Conservation (phyloP, 2,888 invertebrate species). For the Lasioglossum villosulum region DNA sequence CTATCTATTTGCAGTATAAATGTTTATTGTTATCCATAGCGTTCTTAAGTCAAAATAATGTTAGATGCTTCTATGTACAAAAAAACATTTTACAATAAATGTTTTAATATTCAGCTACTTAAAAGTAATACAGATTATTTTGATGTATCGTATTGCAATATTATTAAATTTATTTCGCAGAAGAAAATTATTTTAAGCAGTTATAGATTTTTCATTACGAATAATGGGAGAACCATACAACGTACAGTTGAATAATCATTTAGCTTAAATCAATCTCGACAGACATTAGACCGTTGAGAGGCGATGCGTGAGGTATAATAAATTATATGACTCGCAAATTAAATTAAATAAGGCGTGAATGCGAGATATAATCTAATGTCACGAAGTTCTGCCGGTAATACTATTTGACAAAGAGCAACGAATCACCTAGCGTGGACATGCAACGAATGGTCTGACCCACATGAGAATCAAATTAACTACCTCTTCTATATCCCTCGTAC, state of each 20-base stretch:
- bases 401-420: neutral
- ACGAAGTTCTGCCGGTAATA: slow-evolving; percentile 25
- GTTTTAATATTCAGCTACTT: neutral
- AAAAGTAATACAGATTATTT: neutral
- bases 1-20: too few relatives aligned
- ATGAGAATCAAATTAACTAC: neutral
- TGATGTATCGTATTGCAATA: neutral
- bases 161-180: neutral
- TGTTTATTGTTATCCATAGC: too few relatives aligned
- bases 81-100: too few relatives aligned
- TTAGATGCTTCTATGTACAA: too few relatives aligned
- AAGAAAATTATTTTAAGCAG: neutral
- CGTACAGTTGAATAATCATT: neutral
- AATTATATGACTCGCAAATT: neutral
- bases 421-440: neutral
- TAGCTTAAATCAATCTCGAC: neutral
- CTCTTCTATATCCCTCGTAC: neutral
- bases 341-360: slow-evolving; percentile 4
- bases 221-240: neutral
- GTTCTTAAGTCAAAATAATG: too few relatives aligned
- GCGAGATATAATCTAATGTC: slow-evolving; percentile 77
- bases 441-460: neutral
- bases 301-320: neutral
- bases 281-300: neutral
- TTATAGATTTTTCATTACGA: neutral